Evolutionary conservation across 1,140 invertebrate genomes (phyloP).

Genomic region (Lepidurus packardi): DNA sequence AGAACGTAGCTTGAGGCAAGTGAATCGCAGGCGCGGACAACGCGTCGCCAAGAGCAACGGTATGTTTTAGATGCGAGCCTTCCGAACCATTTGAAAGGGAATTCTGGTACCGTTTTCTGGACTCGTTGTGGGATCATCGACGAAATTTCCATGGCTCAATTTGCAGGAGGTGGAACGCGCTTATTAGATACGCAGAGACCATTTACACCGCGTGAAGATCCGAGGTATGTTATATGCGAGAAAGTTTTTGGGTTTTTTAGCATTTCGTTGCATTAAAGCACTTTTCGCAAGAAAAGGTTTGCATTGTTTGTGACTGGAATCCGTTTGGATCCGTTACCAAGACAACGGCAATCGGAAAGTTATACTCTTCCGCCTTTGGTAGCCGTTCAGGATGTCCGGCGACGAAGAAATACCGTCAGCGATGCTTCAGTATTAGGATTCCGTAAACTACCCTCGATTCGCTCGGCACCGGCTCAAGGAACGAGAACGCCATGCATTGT

Average conservation of each 20-base stretch:
- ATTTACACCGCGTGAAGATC: background rate
- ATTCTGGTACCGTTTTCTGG: background rate
- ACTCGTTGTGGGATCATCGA: background rate
- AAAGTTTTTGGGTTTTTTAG: background rate
- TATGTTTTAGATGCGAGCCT: no score
- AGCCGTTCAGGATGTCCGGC: background rate
- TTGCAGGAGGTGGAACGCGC: background rate
- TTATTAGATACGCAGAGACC: slow-evolving; percentile 9
- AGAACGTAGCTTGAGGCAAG: no score
- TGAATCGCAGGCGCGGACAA: no score
- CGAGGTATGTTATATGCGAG: background rate
- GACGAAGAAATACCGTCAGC: background rate
- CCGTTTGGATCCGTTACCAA: background rate
- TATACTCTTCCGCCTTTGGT: background rate
- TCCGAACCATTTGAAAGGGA: no score
- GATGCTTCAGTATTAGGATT: background rate
- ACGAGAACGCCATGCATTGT: background rate
- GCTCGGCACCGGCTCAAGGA: background rate
- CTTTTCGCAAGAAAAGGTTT: background rate
- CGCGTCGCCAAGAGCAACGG: no score
- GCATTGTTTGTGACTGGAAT: background rate
- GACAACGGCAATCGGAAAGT: background rate
- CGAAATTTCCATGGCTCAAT: background rate
- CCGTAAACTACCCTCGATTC: background rate
- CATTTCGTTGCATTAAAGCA: background rate